A percentile compares a stretch with the other conserved stretches of the same genome.
Evolutionary conservation across 2,888 invertebrate genomes (phyloP).

Genomic region (Agonum fuliginosum): DNA sequence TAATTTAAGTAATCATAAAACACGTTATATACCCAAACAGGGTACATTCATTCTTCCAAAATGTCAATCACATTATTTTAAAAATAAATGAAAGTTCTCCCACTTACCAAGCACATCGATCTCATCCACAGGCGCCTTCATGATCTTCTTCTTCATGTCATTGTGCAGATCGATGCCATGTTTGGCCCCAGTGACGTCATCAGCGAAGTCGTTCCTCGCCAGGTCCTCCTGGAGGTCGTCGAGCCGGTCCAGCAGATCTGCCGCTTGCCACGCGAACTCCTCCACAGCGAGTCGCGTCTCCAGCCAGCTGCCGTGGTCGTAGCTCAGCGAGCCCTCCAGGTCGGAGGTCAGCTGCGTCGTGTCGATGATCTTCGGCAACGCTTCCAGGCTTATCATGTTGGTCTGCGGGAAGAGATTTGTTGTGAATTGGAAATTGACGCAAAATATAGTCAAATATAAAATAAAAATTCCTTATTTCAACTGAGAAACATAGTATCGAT

Average conservation of each 20-base stretch:
- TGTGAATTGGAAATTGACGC: neutral
- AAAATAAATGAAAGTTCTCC: no score
- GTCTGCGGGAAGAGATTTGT: conserved; percentile 78
- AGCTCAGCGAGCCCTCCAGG: conserved; percentile 93
- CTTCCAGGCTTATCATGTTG: conserved; percentile 96
- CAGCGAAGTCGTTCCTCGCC: conserved; percentile 94
- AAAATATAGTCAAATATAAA: neutral
- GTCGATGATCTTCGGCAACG: conserved; percentile 94
- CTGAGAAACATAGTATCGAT: no score
- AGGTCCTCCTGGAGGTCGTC: conserved; percentile 96
- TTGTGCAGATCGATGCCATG: conserved; percentile 94
- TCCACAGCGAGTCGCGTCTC: conserved; percentile 95
- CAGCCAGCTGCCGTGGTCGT: conserved; percentile 98
- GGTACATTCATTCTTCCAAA: no score
- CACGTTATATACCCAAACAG: no score
- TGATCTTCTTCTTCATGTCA: conserved; percentile 94
- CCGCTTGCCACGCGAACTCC: conserved; percentile 96
- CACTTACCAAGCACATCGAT: conserved; percentile 90
- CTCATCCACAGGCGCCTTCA: conserved; percentile 95
- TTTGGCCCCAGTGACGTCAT: conserved; percentile 94
- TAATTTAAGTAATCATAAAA: no score
- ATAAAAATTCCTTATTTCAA: no score
- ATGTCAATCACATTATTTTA: no score
- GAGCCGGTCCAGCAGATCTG: conserved; percentile 92
- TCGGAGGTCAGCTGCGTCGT: conserved; percentile 93